Base-by-base conservation (phyloP, 2,888 invertebrate species). In the Pristionchus exspectatus region DNA sequence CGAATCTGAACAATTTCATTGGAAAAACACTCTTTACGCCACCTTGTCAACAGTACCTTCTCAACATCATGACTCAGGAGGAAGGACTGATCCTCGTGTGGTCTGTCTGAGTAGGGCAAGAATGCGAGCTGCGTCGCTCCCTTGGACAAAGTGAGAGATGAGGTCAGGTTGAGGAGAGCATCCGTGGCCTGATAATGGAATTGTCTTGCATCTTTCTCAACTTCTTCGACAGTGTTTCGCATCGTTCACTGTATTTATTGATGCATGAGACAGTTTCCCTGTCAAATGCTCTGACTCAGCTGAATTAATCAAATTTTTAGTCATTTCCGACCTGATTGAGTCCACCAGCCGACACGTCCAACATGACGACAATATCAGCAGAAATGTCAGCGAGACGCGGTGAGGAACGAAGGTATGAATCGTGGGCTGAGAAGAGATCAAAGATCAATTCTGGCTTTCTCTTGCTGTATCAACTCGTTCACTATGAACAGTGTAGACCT, bases 81-180 rank as follows among this genome's bases (percentile, higher is more conserved):
- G 69, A 87, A 69, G 1, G 87, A 87, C 18, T 87, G 69, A 50
- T 87, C 87, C n/a, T 33, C 30, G 24, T 87, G 87, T 0, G 54
- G 66, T 69, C 69, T n/a, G 24, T 87, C 69, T 0, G 87, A 66
- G 69, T 69, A 87, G 24, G 69, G 87, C 7, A 87, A 44, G 27
- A 87, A 44, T n/a, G 66, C 87, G n/a, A 87, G 44, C n/a, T 87
- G 87, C 4, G 87, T 24, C 2, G 27, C 87, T 12, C 69, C 21
- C 50, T n/a, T n/a, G 0, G 69, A 69, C 1, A 87, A n/a, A n/a
- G 87, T 87, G 18, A 87, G 69, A 2, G 87, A 66, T 2, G 66
- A 38, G 24, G 87, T 69, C 50, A 87, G n/a, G 30, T 87, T 87
- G 87, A 44, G 69, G 2, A 87, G 87, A 24, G 56, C 30, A 9